Evolutionary conservation across 2,797 vertebrate genomes (phyloP), one percentile per base, ranked within the genome.

Genomic region (Rhodeus uyekii): DNA sequence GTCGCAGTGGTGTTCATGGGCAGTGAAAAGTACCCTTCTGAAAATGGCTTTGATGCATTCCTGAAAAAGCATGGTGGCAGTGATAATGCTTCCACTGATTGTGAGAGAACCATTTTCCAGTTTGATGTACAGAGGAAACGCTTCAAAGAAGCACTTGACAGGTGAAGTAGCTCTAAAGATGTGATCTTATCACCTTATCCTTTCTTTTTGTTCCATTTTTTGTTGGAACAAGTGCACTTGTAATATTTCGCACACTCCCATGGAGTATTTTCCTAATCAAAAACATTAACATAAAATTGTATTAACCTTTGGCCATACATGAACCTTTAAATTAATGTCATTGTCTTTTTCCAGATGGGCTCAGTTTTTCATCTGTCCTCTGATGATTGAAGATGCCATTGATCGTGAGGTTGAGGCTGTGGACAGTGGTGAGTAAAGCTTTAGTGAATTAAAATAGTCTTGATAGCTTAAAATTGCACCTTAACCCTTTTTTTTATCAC

Each of bases 331-430:
- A 27, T 4, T 5, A 22, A 38, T 19, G 27, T 9, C 9, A 44
- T 34, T 4, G 8, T 27, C 22, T 78, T 22, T 85, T 87, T 46
- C 1, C 82, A 99, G 98, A 88, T 99, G 98, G 98, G 98, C 98
- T 48, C 98, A 99, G 65, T 99, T 99, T 92, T 99, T 99, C 81
- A 97, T 99, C 88, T 96, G 96, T 80, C 98, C 98, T 0, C 92
- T 99, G 77, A 98, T 99, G 97, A 97, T 99, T 90, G 94, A 94
- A 87, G 97, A 99, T 76, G 96, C 98, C 77, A 96, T 99, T 82
- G 96, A 98, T 83, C 92, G 98, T 83, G 98, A 99, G 91, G 98
- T 99, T 68, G 98, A 99, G 91, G 97, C 98, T 32, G 97, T 99
- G 5, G 98, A 99, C 92, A 99, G 98, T 81, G 98, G 98, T 99